phyloP scores from a whole-genome alignment of 2,113 vertebrate genomes.

The Prionailurus bengalensis region DNA sequence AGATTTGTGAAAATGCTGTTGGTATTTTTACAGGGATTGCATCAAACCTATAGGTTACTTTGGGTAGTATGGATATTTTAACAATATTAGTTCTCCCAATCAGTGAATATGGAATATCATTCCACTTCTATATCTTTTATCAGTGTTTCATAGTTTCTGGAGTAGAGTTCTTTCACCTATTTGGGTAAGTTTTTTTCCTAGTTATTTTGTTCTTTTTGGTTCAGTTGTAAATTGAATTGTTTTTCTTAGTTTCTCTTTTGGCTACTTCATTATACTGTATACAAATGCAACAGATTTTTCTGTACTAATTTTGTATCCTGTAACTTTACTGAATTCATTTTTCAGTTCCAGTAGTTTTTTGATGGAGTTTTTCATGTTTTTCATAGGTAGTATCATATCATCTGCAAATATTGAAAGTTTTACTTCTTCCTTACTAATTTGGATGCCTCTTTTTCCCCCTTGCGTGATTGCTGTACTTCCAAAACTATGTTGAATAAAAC shows the following conservation, averaged over 20 bases:
- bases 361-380: not conserved
- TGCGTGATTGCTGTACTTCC: not conserved
- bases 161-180: not conserved
- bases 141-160: not conserved
- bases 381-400: not conserved
- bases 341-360: not conserved
- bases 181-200: not conserved
- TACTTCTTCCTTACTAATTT: not conserved
- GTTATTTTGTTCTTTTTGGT: not conserved
- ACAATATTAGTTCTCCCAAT: not conserved
- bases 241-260: not conserved
- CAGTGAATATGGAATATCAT: not conserved
- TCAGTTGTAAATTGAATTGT: not conserved
- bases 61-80: not conserved
- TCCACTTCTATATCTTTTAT: not conserved
- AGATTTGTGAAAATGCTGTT: not conserved
- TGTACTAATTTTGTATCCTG: not conserved
- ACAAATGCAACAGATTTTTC: not conserved
- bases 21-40: not conserved
- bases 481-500: not conserved
- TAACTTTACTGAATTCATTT: not conserved
- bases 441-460: not conserved
- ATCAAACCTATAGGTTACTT: not conserved
- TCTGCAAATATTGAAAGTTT: not conserved
- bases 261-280: not conserved